These are phyloP conservation scores for Cepaea nemoralis DNA, from an alignment of 1,140 invertebrate species.

Conservation along the genomic window DNA sequence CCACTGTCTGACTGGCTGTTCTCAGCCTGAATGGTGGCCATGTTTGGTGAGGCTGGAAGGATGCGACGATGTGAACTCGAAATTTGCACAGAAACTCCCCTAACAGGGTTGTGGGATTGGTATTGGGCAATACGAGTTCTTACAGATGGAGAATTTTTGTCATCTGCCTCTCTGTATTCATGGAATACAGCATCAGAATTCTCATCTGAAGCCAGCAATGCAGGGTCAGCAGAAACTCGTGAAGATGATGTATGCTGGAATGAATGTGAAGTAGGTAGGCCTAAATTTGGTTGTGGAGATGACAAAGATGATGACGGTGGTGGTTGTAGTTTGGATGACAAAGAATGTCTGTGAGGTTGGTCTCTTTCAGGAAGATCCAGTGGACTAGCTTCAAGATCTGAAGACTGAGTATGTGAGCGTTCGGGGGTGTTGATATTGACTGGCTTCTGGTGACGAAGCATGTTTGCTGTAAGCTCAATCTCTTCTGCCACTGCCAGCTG, in stretches of 20 bases:
- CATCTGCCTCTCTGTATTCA: background rate
- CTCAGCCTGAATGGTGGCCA: background rate
- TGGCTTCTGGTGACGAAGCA: conserved; percentile 48
- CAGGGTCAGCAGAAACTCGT: background rate
- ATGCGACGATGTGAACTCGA: background rate
- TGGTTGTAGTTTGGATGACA: conserved; percentile 7
- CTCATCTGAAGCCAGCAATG: background rate
- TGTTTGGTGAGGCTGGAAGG: background rate
- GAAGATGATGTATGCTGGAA: background rate
- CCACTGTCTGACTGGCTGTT: conserved; percentile 48
- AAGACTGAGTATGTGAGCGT: background rate
- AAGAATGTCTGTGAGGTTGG: conserved; percentile 7
- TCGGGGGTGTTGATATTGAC: conserved; percentile 22
- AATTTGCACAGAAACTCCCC: background rate
- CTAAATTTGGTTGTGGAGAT: background rate
- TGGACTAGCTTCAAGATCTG: conserved; percentile 52
- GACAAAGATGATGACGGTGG: conserved; percentile 2
- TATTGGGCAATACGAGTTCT: conserved; percentile 40
- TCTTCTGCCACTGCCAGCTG: conserved; percentile 50
- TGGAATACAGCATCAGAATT: background rate
- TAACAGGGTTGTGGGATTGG: background rate
- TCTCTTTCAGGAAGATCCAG: conserved; percentile 59
- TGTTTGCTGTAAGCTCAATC: conserved; percentile 53
- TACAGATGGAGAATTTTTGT: conserved; percentile 30
- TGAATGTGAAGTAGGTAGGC: background rate